Conservation (phyloP, 1,140 invertebrate genomes). For the Brachionus rubens region DNA sequence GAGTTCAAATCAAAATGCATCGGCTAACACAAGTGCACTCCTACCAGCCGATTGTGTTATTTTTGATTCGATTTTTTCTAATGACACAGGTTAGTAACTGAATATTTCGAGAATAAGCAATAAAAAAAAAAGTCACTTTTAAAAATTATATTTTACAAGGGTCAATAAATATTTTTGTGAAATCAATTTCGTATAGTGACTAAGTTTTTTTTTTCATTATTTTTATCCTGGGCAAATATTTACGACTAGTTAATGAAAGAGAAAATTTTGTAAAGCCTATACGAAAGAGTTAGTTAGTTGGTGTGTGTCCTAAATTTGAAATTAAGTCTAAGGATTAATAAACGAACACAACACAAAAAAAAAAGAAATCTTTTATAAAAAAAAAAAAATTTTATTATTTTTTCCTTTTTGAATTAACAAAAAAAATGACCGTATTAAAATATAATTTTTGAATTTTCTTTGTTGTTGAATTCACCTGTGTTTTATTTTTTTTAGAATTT, state of each 20-base stretch:
- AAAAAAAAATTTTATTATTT: neutral
- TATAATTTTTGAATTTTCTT: no score
- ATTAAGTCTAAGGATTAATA: conserved; percentile 16
- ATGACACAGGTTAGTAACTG: conserved; percentile 44
- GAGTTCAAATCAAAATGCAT: neutral
- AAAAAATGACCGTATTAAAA: conserved; percentile 36
- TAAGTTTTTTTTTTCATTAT: neutral
- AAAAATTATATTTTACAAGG: neutral
- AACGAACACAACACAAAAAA: neutral
- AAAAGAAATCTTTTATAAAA: no score
- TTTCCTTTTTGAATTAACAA: conserved; percentile 13
- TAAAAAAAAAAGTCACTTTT: neutral
- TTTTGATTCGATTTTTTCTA: conserved; percentile 43
- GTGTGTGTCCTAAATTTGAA: conserved; percentile 24
- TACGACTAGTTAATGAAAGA: conserved; percentile 16
- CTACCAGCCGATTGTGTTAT: conserved; percentile 24
- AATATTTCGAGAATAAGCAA: neutral
- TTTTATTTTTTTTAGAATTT: conserved; percentile 43
- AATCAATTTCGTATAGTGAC: conserved; percentile 1
- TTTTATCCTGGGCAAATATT: conserved; percentile 8
- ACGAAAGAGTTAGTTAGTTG: neutral
- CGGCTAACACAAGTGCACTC: neutral
- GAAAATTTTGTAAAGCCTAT: neutral
- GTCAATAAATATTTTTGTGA: no score
- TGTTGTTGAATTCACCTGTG: no score